These are phyloP conservation scores for Amphibalanus amphitrite DNA, from an alignment of 1,140 invertebrate genomes.

Conservation along the genomic window DNA sequence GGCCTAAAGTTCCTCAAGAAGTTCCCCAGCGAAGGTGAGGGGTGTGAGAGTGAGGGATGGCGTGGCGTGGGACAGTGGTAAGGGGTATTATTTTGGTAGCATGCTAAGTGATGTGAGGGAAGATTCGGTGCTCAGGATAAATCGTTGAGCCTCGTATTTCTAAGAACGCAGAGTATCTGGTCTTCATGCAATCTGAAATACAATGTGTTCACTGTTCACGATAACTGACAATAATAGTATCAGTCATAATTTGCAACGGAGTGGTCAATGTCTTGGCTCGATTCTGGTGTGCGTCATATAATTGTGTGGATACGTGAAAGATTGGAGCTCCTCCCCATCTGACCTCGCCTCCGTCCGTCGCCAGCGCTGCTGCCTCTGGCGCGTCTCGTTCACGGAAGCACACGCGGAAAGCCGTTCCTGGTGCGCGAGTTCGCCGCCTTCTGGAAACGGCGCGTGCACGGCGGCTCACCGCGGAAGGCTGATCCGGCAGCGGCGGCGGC, in stretches of 20 bases:
- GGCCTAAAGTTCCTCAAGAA: constrained; percentile 18
- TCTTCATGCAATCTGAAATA: too few species aligned
- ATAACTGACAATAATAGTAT: too few species aligned
- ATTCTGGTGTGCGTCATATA: neutral
- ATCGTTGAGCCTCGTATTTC: too few species aligned
- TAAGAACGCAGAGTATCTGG: too few species aligned
- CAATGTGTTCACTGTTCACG: too few species aligned
- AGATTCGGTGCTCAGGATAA: too few species aligned
- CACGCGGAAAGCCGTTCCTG: constrained; percentile 36
- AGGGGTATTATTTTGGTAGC: too few species aligned
- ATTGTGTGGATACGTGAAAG: neutral
- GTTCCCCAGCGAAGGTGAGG: constrained; percentile 35
- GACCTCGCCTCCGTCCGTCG: neutral
- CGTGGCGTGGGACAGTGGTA: neutral
- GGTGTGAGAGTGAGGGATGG: neutral
- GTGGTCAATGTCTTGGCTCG: too few species aligned
- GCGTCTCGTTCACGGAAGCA: constrained; percentile 47
- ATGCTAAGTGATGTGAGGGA: too few species aligned
- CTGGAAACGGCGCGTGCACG: constrained; percentile 26
- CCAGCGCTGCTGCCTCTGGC: constrained; percentile 41
- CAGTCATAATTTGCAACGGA: too few species aligned
- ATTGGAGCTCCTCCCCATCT: neutral
- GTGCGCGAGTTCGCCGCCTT: constrained; percentile 43
- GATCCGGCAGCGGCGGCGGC: neutral
- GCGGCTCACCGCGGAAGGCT: neutral